Base-by-base conservation (phyloP, 2,113 vertebrate genomes). In the Dascyllus trimaculatus region DNA sequence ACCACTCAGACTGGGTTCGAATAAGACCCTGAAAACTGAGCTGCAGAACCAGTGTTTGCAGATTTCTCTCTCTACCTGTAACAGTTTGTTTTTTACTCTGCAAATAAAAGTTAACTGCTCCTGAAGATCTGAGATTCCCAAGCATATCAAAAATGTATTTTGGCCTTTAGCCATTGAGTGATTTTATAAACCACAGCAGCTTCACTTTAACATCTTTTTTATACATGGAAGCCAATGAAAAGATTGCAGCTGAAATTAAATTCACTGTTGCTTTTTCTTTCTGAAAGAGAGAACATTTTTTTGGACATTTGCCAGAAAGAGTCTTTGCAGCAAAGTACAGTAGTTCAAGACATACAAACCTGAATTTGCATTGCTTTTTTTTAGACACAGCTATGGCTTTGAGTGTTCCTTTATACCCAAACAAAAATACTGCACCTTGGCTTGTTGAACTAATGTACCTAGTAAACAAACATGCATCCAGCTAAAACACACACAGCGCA, bases 121-220 rank as follows among this genome's bases (percentile, higher is more conserved):
- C 14, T 48, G 25, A 38, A 48, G 25, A 64, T 65, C 21, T 17
- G 35, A 61, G 40, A 15, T 43, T 35, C 25, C 54, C 21, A 67
- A 25, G 48, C 61, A 53, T 35, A 56, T 73, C 62, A 73, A 26
- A 32, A 61, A 26, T 43, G 38, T 38, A 38, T 48, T 54, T 21
- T 73, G 54, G 62, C 46, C 21, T 2, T 17, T 9, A 38, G 54
- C 62, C 69, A 66, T 46, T 46, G 4, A n/a, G 22, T 60, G 69
- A 67, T 73, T 53, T 8, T 60, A 80, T 49, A 38, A 75, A 26
- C 21, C 48, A 29, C 6, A 38, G 38, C 4, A 2, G 32, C 53
- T 25, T 48, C 48, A 49, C 48, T 45, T 69, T 61, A 38, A 43
- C 43, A 6, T 21, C 67, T 51, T 25, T 25, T 72, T 26, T 24